A percentile compares a stretch with the other conserved stretches of the same genome.
Conservation (phyloP, 2,888 invertebrate genomes). For the Himalopsyche anomala region DNA sequence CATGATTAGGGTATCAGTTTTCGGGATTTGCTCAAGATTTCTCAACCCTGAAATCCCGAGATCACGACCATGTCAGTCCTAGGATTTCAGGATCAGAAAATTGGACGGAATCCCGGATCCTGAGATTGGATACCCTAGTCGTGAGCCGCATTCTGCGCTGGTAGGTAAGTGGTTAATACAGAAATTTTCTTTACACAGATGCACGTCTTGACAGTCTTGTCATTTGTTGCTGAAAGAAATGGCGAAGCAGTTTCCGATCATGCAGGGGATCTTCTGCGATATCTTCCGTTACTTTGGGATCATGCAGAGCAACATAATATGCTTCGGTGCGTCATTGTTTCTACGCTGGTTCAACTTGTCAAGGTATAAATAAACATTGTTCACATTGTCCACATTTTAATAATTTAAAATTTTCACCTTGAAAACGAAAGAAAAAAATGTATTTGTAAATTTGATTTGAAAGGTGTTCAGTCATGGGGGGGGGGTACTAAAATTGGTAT, state of each 20-base stretch:
- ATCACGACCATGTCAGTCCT: too few relatives aligned
- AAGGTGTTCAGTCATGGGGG: too few relatives aligned
- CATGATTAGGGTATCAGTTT: too few relatives aligned
- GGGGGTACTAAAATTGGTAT: background rate
- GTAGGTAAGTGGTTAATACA: background rate
- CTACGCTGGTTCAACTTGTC: conserved; percentile 90
- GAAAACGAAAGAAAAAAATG: too few relatives aligned
- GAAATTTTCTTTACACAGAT: conserved; percentile 76
- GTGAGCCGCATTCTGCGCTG: too few relatives aligned
- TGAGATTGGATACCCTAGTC: too few relatives aligned
- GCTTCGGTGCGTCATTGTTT: conserved; percentile 93
- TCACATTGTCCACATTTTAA: background rate
- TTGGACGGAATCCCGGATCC: too few relatives aligned
- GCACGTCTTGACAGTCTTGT: conserved; percentile 93
- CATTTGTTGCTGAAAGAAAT: conserved; percentile 91
- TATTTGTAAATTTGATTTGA: too few relatives aligned
- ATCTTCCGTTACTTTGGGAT: conserved; percentile 92
- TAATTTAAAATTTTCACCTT: too few relatives aligned
- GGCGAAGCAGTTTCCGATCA: conserved; percentile 83
- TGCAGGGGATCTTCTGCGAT: conserved; percentile 84
- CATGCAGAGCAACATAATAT: conserved; percentile 92
- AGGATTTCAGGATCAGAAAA: too few relatives aligned
- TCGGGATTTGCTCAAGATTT: too few relatives aligned
- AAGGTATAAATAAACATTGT: conserved; percentile 75
- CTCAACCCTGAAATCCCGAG: too few relatives aligned